Conservation (phyloP, 2,888 invertebrate genomes). For the Embidobia sp. region DNA sequence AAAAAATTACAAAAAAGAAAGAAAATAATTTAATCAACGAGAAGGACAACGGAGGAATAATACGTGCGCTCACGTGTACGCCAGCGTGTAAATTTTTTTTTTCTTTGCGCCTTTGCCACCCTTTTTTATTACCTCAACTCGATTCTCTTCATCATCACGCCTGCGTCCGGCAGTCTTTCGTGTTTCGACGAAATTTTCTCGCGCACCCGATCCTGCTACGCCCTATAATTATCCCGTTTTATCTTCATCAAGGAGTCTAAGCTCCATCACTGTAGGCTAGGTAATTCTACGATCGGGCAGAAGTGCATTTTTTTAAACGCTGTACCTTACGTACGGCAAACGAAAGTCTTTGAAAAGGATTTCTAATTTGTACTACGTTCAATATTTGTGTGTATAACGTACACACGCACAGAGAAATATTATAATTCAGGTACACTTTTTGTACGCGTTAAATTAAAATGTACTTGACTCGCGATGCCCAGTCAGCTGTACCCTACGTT, state of each 20-base stretch:
- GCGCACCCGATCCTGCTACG: conserved; percentile 77
- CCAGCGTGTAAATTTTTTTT: conserved; percentile 41
- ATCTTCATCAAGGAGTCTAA: conserved; percentile 76
- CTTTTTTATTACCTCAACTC: conserved; percentile 65
- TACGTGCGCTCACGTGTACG: not conserved
- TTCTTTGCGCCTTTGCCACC: conserved; percentile 38
- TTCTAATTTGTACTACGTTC: not conserved
- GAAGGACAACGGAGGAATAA: conserved; percentile 11
- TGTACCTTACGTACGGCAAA: conserved; percentile 20
- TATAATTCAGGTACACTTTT: too few relatives aligned
- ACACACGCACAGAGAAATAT: too few relatives aligned
- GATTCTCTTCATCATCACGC: conserved; percentile 73
- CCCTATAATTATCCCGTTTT: conserved; percentile 80
- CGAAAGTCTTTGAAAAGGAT: conserved; percentile 16
- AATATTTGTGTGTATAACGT: too few relatives aligned
- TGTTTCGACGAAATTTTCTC: conserved; percentile 78
- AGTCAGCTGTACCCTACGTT: too few relatives aligned
- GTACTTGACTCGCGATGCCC: too few relatives aligned
- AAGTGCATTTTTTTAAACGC: conserved; percentile 64
- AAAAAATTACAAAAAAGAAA: too few relatives aligned
- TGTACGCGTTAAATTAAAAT: too few relatives aligned
- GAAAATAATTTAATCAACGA: conserved; percentile 24
- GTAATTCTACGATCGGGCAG: conserved; percentile 63
- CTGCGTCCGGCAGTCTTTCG: conserved; percentile 77
- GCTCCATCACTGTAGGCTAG: conserved; percentile 66